Evolutionary conservation across 2,797 vertebrate genomes (phyloP).

Genomic region (Anomalospiza imberbis): DNA sequence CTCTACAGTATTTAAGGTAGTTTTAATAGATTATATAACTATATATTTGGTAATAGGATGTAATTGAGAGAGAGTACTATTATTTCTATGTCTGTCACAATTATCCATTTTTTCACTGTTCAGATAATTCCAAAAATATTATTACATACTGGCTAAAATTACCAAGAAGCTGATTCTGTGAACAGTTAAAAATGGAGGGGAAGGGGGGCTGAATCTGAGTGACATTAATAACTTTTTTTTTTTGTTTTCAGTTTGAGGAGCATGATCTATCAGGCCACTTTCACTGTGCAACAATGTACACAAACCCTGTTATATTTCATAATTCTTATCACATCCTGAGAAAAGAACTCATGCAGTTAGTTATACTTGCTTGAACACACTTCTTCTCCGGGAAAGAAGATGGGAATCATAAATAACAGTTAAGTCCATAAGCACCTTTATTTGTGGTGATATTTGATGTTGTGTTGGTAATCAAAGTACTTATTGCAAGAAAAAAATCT

Average conservation of each 20-base stretch:
- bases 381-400: neutral
- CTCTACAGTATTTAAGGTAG: neutral
- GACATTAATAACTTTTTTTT: neutral
- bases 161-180: neutral
- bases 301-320: neutral
- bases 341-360: neutral
- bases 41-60: neutral
- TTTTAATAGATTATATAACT: neutral
- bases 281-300: neutral
- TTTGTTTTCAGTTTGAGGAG: neutral
- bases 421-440: neutral
- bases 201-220: neutral
- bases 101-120: neutral
- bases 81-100: neutral
- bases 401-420: neutral
- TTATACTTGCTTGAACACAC: neutral
- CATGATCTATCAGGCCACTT: neutral
- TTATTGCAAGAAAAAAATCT: neutral
- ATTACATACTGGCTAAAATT: neutral
- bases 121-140: neutral
- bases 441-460: neutral
- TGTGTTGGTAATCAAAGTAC: neutral
- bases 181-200: neutral
- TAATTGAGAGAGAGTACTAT: neutral
- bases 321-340: neutral